phyloP scores from a whole-genome alignment of 2,113 vertebrate species.

The Solea solea region DNA sequence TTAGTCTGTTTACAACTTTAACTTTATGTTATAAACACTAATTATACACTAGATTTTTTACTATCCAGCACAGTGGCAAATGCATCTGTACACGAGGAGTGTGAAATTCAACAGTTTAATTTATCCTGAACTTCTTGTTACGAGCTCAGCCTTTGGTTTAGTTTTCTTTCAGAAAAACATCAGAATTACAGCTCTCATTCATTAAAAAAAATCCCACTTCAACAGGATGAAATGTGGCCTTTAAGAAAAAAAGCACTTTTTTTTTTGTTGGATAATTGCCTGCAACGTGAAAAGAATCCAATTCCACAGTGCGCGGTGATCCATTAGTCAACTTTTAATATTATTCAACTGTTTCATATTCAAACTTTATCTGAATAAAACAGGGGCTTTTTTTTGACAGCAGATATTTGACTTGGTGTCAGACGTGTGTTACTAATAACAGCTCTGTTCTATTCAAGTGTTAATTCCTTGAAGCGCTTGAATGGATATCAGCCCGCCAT shows the following conservation, averaged over 20 bases:
- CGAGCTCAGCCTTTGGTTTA: too few species aligned
- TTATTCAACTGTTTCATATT: slow-evolving; percentile 12
- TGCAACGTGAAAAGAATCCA: not conserved
- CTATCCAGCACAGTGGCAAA: too few species aligned
- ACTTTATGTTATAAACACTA: too few species aligned
- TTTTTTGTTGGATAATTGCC: not conserved
- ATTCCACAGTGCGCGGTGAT: not conserved
- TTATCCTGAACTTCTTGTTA: too few species aligned
- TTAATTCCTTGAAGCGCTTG: slow-evolving; percentile 1
- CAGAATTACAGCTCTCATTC: not conserved
- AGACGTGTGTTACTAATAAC: not conserved
- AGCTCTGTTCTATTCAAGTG: not conserved
- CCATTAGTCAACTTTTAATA: not conserved
- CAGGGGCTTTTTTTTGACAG: not conserved
- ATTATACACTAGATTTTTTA: too few species aligned
- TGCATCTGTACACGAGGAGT: not conserved
- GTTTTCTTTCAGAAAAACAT: too few species aligned
- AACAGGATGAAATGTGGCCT: not conserved
- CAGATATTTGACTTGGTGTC: slow-evolving; percentile 4
- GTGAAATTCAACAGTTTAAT: not conserved
- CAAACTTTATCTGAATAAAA: slow-evolving; percentile 8
- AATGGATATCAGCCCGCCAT: not conserved
- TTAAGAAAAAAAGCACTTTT: not conserved
- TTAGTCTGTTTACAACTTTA: not conserved
- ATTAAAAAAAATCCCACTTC: not conserved